Evolutionary conservation across 2,113 vertebrate species (phyloP), one percentile per base, ranked within the genome.

Genomic region (Cariama cristata): DNA sequence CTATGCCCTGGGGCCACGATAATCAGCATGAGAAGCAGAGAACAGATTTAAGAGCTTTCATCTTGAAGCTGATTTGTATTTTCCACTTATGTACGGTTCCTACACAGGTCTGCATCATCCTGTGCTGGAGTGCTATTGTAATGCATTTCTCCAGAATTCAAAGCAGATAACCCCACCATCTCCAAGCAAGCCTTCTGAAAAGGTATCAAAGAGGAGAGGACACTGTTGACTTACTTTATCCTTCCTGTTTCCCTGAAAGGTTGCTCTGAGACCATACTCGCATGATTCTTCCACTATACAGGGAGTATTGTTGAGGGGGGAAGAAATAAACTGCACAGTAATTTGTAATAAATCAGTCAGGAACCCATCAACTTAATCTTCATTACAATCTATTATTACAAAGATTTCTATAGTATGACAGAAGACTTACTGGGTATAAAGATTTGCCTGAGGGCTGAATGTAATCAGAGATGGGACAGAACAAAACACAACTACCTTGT

Each of bases 331-430:
- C 55, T 87, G 63, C 76, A 89, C 73, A 71, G 82, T 93, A 91
- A 97, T 95, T 94, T 93, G 59, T 73, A 96, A 96, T 93, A 97
- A 97, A 94, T 97, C 94, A 90, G 89, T 94, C 79, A 79, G 35
- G 50, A 92, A 83, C 22, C 76, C 91, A 92, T 89, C 95, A 95
- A 69, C 63, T 96, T 94, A 94, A 96, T 96, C 95, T 97, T 94
- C 92, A 96, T 97, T 96, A 95, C 88, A 79, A 86, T 95, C 93
- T 93, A 94, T 88, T 96, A 93, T 73, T 90, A 91, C 82, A 92
- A 96, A 90, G 77, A 88, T 95, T 97, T 92, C 88, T 86, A 14
- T 44, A 92, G 90, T 88, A 83, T 89, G 93, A 95, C 93, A 93
- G 81, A 90, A 95, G 91, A 96, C 88, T 95, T 96, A 85, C 82